Evolutionary conservation across 1,140 invertebrate species (phyloP).

Genomic region (Aphis craccivora): DNA sequence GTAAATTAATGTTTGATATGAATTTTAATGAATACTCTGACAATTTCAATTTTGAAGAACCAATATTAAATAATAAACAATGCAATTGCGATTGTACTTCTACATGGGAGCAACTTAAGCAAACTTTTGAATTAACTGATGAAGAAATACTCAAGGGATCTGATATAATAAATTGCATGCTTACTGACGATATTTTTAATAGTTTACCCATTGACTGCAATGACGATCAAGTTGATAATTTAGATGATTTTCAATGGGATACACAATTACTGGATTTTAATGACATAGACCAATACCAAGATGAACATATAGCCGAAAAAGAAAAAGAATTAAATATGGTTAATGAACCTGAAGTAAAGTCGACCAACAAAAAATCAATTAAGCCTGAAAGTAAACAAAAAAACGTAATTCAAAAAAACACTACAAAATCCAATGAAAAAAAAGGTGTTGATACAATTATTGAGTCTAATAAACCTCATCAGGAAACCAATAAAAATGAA

Average conservation of each 20-base stretch:
- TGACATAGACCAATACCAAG: background rate
- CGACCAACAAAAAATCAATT: background rate
- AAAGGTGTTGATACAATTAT: background rate
- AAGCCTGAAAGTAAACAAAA: background rate
- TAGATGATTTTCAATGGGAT: background rate
- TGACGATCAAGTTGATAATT: background rate
- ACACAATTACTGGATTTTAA: background rate
- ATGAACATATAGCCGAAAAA: background rate
- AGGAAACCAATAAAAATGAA: background rate
- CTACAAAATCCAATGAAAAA: background rate
- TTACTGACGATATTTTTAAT: background rate
- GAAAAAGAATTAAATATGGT: background rate
- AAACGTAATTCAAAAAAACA: background rate
- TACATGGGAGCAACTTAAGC: background rate
- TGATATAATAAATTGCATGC: background rate
- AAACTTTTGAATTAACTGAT: background rate
- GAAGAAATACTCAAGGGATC: background rate
- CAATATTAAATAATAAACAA: background rate
- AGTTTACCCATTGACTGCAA: background rate
- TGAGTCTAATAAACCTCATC: background rate
- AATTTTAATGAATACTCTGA: background rate
- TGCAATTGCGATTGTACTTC: background rate
- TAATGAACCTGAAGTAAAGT: background rate
- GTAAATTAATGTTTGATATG: background rate
- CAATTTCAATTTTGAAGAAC: background rate